phyloP scores from a whole-genome alignment of 2,888 invertebrate genomes.

The Acronicta leporina region DNA sequence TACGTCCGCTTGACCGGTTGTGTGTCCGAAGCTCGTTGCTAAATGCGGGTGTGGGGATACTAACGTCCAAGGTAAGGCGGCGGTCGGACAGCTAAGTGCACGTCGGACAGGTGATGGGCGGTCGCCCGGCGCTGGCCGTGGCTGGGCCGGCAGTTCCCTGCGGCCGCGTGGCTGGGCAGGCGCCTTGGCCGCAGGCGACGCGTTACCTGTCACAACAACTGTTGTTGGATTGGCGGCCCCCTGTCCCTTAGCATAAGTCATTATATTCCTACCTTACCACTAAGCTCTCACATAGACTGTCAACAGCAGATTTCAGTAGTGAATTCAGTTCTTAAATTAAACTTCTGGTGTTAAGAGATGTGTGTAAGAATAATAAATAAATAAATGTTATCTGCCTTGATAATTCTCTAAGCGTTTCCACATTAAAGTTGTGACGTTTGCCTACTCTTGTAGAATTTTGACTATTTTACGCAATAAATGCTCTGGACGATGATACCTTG shows the following conservation, averaged over 20 bases:
- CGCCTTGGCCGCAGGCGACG: slow-evolving; percentile 85
- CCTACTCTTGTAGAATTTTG: slow-evolving; percentile 89
- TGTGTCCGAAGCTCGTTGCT: slow-evolving; percentile 67
- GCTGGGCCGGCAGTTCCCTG: slow-evolving; percentile 90
- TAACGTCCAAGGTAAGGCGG: slow-evolving; percentile 67
- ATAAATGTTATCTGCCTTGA: slow-evolving; percentile 84
- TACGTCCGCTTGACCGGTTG: slow-evolving; percentile 71
- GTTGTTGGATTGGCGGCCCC: slow-evolving; percentile 90
- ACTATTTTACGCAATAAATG: slow-evolving; percentile 88
- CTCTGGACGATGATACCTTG: slow-evolving; percentile 77
- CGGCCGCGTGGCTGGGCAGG: slow-evolving; percentile 81
- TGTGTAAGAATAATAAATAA: slow-evolving; percentile 77
- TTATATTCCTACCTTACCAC: slow-evolving; percentile 57
- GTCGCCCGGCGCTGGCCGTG: slow-evolving; percentile 65
- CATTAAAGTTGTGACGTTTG: slow-evolving; percentile 87
- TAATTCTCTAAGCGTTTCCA: slow-evolving; percentile 84
- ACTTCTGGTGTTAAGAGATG: slow-evolving; percentile 74
- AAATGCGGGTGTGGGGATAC: slow-evolving; percentile 67
- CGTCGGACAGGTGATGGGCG: slow-evolving; percentile 68
- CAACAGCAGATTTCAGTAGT: slow-evolving; percentile 64
- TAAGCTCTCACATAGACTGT: slow-evolving; percentile 65
- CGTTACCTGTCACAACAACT: slow-evolving; percentile 81
- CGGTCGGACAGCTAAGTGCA: slow-evolving; percentile 30
- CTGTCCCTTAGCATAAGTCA: slow-evolving; percentile 75
- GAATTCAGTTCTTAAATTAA: slow-evolving; percentile 60